Base-by-base conservation (phyloP, 2,797 vertebrate species). In the Antrozous pallidus region DNA sequence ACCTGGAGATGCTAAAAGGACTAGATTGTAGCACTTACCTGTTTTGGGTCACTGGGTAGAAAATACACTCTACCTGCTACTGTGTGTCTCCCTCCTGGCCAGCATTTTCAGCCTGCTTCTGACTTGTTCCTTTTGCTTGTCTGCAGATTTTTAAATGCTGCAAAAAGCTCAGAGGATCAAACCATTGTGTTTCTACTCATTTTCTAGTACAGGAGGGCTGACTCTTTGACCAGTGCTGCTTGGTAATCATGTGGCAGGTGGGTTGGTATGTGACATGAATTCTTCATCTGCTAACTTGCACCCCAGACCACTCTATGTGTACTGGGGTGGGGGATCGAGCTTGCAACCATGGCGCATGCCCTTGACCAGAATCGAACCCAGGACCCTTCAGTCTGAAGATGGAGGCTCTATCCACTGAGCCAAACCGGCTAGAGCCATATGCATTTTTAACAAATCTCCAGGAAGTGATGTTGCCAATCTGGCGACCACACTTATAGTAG, bases 81-180 rank as follows among this genome's bases (percentile, higher is more conserved):
- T 87, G 38, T 61, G 31, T 79, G 38, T 85, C 67, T 88, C 31
- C 49, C 47, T 88, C 47, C 20, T 42, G 61, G 12, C 69, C 13
- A n/a, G 65, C 51, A 42, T 91, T 88, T 61, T 80, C 77, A 77
- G 38, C 26, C 40, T 78, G 24, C 90, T 70, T 92, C 74, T 93
- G 74, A 58, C 70, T 88, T 49, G 4, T 20, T 61, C 79, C 65
- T 38, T 81, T 79, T 86, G 24, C 85, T 74, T 92, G 31, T 54
- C 33, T 49, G 22, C 13, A n/a, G 61, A 85, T 28, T 86, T 82
- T 26, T 20, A 75, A 89, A 94, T 89, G 11, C 36, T 10, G 10
- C 9, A 16, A 70, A 83, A 84, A 84, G 4, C 88, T 83, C 84
- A 54, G 33, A 77, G n/a, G 28, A 70, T 40, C 51, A 80, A 79